Base-by-base conservation (phyloP, 2,113 vertebrate species). In the Calyptomena viridis region DNA sequence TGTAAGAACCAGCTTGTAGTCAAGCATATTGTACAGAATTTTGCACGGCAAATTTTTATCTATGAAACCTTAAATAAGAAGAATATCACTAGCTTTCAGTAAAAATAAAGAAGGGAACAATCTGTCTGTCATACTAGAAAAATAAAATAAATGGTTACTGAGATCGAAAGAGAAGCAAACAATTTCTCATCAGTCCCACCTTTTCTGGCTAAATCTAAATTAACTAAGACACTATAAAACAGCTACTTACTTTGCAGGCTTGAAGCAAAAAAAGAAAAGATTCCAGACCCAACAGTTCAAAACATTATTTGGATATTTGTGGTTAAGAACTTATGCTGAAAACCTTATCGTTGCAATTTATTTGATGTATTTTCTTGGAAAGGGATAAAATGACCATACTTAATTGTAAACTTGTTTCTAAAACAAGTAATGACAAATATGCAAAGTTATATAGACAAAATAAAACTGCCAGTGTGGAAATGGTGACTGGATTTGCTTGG, bases 381-480 rank as follows among this genome's bases (percentile, higher is more conserved):
- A 68, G 19, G 27, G n/a, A 40, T 66, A 62, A 77, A 80, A 49
- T 77, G 31, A 49, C 19, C 2, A 5, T 44, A 49, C 14, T 73
- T 83, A 49, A 66, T 60, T 58, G 17, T 56, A 44, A 76, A 60
- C 46, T 79, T 55, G 13, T n/a, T 85, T 85, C 24, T 79, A 60
- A 76, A 92, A 39, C 25, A 66, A 66, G 5, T 66, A 68, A 64
- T 64, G 33, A 83, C 22, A 52, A 68, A 72, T 89, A 59, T 23
- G 30, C 39, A 64, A 50, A 83, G 39, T 90, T 82, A 71, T 47
- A 77, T 83, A 81, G 96, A 90, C 58, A 89, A 87, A 91, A 83
- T 15, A n/a, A 68, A 81, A 31, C 42, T 79, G 52, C 37, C 71
- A 18, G 22, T 50, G 81, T 85, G 67, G 87, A 87, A 52, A 39